Conservation (phyloP, 64 coral and sea anemone species). For the Trachythela sp. region DNA sequence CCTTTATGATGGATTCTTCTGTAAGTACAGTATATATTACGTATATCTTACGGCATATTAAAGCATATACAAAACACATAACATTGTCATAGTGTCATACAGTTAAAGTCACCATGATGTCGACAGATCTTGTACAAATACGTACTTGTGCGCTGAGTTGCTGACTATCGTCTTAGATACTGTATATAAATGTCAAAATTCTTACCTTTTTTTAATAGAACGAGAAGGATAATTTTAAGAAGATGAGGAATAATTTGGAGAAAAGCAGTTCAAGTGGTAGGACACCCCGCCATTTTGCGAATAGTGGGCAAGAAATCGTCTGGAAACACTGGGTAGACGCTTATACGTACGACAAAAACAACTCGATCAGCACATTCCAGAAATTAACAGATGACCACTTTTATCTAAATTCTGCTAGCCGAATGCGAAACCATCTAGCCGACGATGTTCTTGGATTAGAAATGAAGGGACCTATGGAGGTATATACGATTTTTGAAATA, state of each 20-base stretch:
- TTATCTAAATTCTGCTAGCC: not conserved
- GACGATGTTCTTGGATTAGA: conserved; percentile 23
- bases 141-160: not conserved
- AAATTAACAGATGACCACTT: conserved; percentile 16
- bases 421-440: conserved; percentile 32
- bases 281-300: not conserved
- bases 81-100: not conserved
- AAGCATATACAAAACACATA: not conserved
- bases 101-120: not conserved
- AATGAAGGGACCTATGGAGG: conserved; percentile 26
- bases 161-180: not conserved
- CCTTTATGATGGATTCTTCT: conserved; percentile 55
- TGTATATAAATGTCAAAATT: not conserved
- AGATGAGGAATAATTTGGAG: not conserved
- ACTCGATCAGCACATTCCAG: conserved; percentile 2
- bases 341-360: not conserved
- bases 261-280: not conserved
- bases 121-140: not conserved
- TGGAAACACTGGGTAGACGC: conserved; percentile 19
- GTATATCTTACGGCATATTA: too few relatives aligned
- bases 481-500: too few relatives aligned
- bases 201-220: not conserved
- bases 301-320: conserved; percentile 12
- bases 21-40: conserved; percentile 36
- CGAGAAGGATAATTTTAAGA: conserved; percentile 1